Conservation (phyloP, 2,888 invertebrate species). For the Pheosia tremula region DNA sequence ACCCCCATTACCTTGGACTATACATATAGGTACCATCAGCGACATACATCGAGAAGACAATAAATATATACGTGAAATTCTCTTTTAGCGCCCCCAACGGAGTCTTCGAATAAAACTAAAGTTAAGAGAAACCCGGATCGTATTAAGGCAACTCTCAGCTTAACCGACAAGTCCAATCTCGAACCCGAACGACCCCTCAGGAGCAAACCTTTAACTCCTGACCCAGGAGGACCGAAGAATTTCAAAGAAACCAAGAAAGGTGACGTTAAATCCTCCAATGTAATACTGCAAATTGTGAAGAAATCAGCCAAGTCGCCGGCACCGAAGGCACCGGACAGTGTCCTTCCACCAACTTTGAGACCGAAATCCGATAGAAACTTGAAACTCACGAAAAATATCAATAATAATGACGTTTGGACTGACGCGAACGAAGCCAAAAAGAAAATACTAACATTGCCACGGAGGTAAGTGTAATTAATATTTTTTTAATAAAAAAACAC, state of each 20-base stretch:
- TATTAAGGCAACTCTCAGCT: constrained; percentile 50
- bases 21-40: no score
- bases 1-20: no score
- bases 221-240: constrained; percentile 53
- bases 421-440: constrained; percentile 61
- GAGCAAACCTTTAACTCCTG: constrained; percentile 54
- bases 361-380: constrained; percentile 60
- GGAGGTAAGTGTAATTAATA: constrained; percentile 56
- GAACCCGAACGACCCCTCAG: constrained; percentile 64
- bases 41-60: no score
- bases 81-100: constrained; percentile 22
- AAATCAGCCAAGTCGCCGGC: constrained; percentile 56
- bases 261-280: constrained; percentile 60
- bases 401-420: constrained; percentile 76
- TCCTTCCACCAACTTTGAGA: constrained; percentile 69
- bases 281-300: constrained; percentile 72
- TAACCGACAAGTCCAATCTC: constrained; percentile 48
- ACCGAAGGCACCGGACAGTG: constrained; percentile 46
- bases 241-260: constrained; percentile 47
- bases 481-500: constrained; percentile 5
- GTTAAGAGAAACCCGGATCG: constrained; percentile 53
- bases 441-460: constrained; percentile 45
- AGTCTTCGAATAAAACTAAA: constrained; percentile 52
- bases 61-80: neutral
- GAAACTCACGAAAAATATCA: constrained; percentile 71